Evolutionary conservation across 2,888 invertebrate species (phyloP).

Genomic region (Entomobrya proxima): DNA sequence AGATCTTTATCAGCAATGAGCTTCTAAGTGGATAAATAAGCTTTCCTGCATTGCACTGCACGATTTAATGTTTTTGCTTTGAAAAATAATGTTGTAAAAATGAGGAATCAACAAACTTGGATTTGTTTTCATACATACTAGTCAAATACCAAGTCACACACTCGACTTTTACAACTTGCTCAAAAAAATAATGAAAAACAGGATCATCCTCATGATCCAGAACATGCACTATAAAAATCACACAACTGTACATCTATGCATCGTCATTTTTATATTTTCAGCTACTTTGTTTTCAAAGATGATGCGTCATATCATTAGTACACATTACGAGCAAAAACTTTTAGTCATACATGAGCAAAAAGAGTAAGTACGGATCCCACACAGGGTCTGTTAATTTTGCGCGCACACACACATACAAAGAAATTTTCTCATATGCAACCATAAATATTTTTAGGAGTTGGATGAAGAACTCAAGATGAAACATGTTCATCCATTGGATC

Average conservation of each 20-base stretch:
- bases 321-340: too few relatives aligned
- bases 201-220: constrained; percentile 52
- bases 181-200: constrained; percentile 41
- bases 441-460: too few relatives aligned
- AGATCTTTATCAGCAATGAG: not conserved
- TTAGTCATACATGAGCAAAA: too few relatives aligned
- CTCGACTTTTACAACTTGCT: not conserved
- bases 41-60: too few relatives aligned
- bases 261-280: not conserved
- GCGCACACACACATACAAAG: too few relatives aligned
- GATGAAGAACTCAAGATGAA: too few relatives aligned
- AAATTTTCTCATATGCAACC: too few relatives aligned
- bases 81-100: too few relatives aligned
- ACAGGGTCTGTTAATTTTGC: too few relatives aligned
- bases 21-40: too few relatives aligned
- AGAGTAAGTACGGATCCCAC: too few relatives aligned
- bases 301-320: not conserved
- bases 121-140: not conserved
- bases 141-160: constrained; percentile 32
- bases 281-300: not conserved
- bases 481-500: too few relatives aligned
- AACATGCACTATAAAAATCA: constrained; percentile 13
- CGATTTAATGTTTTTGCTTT: not conserved
- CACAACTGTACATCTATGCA: constrained; percentile 3
- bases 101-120: not conserved